Evolutionary conservation across 2,797 vertebrate genomes (phyloP).

Genomic region (Poliocrania exsul): DNA sequence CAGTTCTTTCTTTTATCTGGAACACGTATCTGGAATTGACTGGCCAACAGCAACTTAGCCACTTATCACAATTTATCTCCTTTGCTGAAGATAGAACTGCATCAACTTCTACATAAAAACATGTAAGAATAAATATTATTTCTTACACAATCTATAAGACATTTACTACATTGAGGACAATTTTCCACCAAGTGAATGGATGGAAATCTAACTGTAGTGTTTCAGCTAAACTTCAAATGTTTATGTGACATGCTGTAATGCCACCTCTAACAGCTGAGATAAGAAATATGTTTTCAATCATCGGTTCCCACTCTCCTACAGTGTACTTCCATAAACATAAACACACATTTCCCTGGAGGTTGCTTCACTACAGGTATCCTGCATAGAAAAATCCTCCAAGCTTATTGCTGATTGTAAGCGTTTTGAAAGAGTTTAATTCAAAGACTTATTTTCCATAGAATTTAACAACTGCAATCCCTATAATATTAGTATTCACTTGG

Average conservation of each 20-base stretch:
- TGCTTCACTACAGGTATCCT: neutral
- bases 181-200: neutral
- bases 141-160: slow-evolving; percentile 4
- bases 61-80: neutral
- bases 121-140: slow-evolving; percentile 24
- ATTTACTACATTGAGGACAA: neutral
- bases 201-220: neutral
- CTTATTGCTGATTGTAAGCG: neutral
- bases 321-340: neutral
- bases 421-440: neutral
- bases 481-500: neutral
- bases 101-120: neutral
- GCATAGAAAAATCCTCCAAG: neutral
- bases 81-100: neutral
- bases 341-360: neutral
- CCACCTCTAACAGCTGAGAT: slow-evolving; percentile 3
- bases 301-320: neutral
- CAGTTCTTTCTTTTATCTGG: neutral
- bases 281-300: neutral
- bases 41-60: neutral
- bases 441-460: neutral
- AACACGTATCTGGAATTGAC: neutral
- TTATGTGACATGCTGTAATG: neutral
- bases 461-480: neutral
- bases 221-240: neutral